Percentiles rank a stretch among this genome's conserved stretches.
phyloP scores from a whole-genome alignment of 2,113 vertebrate genomes.

The Platichthys stellatus region DNA sequence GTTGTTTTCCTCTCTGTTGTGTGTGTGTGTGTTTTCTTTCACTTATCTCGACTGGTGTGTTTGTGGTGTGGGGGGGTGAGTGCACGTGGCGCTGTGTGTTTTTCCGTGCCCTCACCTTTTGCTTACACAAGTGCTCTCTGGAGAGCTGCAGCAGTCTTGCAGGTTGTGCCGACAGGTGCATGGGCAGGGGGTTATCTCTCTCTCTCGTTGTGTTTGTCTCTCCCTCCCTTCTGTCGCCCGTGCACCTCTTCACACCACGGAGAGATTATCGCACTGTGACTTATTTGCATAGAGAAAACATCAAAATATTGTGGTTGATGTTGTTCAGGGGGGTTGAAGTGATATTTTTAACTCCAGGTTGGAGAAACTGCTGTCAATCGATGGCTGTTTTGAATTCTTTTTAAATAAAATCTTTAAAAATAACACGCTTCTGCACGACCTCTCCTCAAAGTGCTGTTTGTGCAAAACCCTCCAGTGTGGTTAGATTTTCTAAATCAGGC shows the following conservation, averaged over 20 bases:
- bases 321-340: conserved; percentile 36
- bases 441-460: conserved; percentile 40
- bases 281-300: conserved; percentile 74
- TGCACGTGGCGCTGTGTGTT: conserved; percentile 40
- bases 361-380: conserved; percentile 53
- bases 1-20: neutral
- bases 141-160: conserved; percentile 57
- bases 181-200: neutral
- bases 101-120: conserved; percentile 62
- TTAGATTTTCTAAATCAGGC: conserved; percentile 63
- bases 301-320: conserved; percentile 66
- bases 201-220: neutral
- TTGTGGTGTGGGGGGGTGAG: conserved; percentile 6
- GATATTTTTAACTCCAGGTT: conserved; percentile 65
- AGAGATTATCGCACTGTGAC: conserved; percentile 60
- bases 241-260: conserved; percentile 21
- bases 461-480: conserved; percentile 46
- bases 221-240: conserved; percentile 10
- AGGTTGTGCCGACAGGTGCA: conserved; percentile 60
- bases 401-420: conserved; percentile 45
- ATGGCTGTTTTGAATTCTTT: conserved; percentile 49
- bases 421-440: conserved; percentile 20
- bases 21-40: conserved; percentile 14
- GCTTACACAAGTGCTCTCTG: conserved; percentile 55
- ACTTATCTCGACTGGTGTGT: conserved; percentile 24